These are phyloP conservation scores for Metridium senile DNA, from an alignment of 92 coral and sea anemone genomes.

Conservation along the genomic window DNA sequence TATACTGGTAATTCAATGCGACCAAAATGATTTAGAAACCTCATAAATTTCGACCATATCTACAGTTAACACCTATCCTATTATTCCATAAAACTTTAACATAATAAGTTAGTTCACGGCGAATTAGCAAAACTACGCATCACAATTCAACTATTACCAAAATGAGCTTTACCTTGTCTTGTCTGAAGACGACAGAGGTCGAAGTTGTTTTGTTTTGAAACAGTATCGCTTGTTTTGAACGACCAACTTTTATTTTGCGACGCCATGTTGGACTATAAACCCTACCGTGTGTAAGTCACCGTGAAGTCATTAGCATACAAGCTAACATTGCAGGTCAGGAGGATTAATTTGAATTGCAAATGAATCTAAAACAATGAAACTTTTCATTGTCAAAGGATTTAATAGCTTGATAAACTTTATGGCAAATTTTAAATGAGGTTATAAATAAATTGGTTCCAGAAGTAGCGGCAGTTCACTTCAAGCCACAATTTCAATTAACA, in stretches of 20 bases:
- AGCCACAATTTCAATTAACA: too few species aligned
- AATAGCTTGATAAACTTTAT: background rate
- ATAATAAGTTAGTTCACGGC: too few species aligned
- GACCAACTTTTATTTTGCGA: slow-evolving; percentile 25
- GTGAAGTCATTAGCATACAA: background rate
- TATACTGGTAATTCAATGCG: too few species aligned
- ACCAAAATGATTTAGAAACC: too few species aligned
- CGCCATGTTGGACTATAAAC: background rate
- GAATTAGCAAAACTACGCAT: background rate
- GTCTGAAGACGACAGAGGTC: slow-evolving; percentile 61
- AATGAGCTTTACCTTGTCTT: slow-evolving; percentile 14
- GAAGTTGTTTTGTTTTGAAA: slow-evolving; percentile 23
- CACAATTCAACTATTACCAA: background rate
- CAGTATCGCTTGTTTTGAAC: slow-evolving; percentile 11
- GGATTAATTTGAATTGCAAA: background rate
- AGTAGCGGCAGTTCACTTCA: too few species aligned
- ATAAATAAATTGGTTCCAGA: too few species aligned
- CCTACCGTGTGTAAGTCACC: background rate
- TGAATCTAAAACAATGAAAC: background rate
- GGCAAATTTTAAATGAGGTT: background rate
- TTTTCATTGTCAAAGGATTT: background rate
- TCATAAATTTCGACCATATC: too few species aligned
- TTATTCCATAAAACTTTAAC: too few species aligned
- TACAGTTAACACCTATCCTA: too few species aligned
- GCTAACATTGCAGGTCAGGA: background rate